Base-by-base conservation (phyloP, 2,888 invertebrate species). In the Cabera pusaria region DNA sequence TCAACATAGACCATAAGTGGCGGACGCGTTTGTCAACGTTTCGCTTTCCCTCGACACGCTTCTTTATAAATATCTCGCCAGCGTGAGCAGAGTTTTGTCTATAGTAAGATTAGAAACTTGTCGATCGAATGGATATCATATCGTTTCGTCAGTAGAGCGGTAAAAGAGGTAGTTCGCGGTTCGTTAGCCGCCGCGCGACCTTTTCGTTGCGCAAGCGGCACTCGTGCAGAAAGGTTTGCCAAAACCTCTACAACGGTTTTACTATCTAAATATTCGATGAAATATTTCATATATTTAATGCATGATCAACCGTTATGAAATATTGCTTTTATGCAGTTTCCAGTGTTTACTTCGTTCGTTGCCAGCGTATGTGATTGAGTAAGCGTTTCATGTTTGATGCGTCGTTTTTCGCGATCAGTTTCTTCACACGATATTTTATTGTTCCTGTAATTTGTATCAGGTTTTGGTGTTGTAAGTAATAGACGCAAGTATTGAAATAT, bases 201-300 rank as follows among this genome's bases (percentile, higher is more conserved):
- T 81, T 68, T 64, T 32, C 31, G 63, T 82, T 82, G 69, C 65
- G 69, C 66, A 82, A 83, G 41, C 44, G 53, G 55, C 72, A 65
- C 69, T 79, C 77, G 71, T 61, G 76, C 76, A 74, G 71, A 81
- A 81, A 62, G 51, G 55, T 70, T 73, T 67, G 65, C 71, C 64
- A 70, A 74, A 79, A 72, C 57, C 46, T 64, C 56, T 55, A 59
- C 36, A 44, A 34, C 46, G 31, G 39, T 42, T 31, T 36, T 33
- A 25, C 18, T 8, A 28, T 21, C 27, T 31, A 28, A 32, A 44
- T 34, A 31, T 27, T 28, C 53, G 26, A 26, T 43, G 50, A 46
- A 57, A 62, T 54, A 33, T 32, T 37, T 33, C 37, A 61, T 61
- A 29, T 42, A 57, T 59, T 52, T n/a, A n/a, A 59, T 58, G 49